Evolutionary conservation across 2,888 invertebrate species (phyloP).

Genomic region (Meteorus cinctellus): DNA sequence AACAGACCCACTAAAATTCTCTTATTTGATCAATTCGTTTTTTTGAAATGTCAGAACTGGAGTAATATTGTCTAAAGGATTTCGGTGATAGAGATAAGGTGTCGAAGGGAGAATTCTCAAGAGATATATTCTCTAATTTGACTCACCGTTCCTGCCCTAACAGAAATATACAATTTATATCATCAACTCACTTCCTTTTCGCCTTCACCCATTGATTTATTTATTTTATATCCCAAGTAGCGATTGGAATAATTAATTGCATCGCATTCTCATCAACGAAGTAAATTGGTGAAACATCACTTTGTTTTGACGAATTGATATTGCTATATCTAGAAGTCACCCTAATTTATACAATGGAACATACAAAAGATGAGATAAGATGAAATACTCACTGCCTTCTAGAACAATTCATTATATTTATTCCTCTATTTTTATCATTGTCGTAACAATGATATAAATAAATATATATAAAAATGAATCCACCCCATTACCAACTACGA

Average conservation of each 20-base stretch:
- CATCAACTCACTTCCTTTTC: too few relatives aligned
- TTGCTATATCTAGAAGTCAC: not conserved
- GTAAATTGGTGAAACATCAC: not conserved
- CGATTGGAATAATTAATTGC: not conserved
- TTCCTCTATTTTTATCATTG: not conserved
- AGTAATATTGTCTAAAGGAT: not conserved
- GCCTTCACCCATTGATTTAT: too few relatives aligned
- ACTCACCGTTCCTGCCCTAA: too few relatives aligned
- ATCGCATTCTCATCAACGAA: not conserved
- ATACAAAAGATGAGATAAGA: too few relatives aligned
- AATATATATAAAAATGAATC: too few relatives aligned
- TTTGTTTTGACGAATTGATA: not conserved
- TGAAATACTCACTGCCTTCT: too few relatives aligned
- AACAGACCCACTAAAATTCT: not conserved
- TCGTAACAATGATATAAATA: too few relatives aligned
- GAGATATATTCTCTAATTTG: too few relatives aligned
- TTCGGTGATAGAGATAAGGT: not conserved
- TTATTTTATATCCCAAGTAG: not conserved
- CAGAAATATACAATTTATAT: too few relatives aligned
- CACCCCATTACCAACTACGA: too few relatives aligned
- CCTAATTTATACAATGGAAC: not conserved
- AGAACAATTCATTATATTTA: conserved; percentile 1
- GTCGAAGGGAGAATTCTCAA: not conserved
- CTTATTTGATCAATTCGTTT: not conserved
- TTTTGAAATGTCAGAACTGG: not conserved